Percentiles rank a stretch among this genome's conserved stretches.
Conservation (phyloP, 2,797 vertebrate genomes). For the Hydrophis major region DNA sequence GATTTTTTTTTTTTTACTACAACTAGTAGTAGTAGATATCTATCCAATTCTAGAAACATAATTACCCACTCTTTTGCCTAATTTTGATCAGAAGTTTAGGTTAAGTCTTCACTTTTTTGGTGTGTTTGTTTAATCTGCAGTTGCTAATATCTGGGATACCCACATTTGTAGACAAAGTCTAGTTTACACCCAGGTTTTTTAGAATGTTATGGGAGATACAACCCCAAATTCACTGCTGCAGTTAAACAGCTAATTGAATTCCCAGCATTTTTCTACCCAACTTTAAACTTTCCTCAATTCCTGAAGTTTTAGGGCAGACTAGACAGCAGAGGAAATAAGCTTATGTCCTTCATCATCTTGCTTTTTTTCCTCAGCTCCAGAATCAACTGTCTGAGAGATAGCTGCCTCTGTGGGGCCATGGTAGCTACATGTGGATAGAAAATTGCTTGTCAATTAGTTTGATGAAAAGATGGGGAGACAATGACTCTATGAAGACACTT, state of each 20-base stretch:
- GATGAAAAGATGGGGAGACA: background rate
- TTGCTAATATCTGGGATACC: background rate
- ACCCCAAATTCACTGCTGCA: background rate
- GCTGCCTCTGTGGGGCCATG: background rate
- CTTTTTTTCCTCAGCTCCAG: background rate
- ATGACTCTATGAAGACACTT: background rate
- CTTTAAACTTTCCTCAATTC: background rate
- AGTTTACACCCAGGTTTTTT: background rate
- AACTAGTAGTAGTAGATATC: background rate
- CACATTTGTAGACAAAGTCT: background rate
- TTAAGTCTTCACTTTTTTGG: background rate
- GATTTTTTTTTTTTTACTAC: background rate
- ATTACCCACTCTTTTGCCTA: background rate
- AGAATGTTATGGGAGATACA: background rate
- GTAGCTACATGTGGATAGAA: background rate
- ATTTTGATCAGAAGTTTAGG: background rate
- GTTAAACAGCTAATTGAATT: background rate
- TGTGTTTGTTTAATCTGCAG: background rate
- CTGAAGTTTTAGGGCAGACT: background rate
- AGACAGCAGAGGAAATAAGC: background rate
- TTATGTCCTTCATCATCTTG: background rate
- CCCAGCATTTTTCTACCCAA: background rate
- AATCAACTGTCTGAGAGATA: background rate
- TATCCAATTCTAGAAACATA: background rate
- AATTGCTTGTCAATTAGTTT: background rate